Evolutionary conservation across 2,888 invertebrate genomes (phyloP).

Genomic region (Xiphydria camelus): DNA sequence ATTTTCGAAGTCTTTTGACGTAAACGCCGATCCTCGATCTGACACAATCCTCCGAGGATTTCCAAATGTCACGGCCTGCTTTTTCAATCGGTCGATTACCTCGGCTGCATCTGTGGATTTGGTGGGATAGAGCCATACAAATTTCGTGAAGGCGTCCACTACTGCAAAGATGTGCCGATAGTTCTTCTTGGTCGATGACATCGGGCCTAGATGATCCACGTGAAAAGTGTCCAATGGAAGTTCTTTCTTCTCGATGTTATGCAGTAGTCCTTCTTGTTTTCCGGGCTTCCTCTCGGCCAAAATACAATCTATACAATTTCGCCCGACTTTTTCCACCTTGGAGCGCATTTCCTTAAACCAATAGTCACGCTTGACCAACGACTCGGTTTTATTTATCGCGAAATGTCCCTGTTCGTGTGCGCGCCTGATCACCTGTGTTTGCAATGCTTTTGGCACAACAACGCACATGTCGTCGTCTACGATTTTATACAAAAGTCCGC

Average conservation of each 20-base stretch:
- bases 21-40: conserved; percentile 6
- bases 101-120: conserved; percentile 9
- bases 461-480: conserved; percentile 10
- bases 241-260: conserved; percentile 15
- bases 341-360: no score
- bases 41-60: background rate
- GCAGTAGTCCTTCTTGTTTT: conserved; percentile 16
- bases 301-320: conserved; percentile 17
- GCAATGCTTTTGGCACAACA: conserved; percentile 13
- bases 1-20: background rate
- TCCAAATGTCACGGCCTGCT: conserved; percentile 11
- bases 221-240: conserved; percentile 17
- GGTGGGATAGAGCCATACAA: conserved; percentile 9
- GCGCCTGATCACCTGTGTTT: conserved; percentile 9
- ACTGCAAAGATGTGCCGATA: conserved; percentile 16
- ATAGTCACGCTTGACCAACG: conserved; percentile 2
- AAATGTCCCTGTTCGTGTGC: conserved; percentile 15
- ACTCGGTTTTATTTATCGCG: conserved; percentile 9
- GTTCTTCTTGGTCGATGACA: conserved; percentile 14
- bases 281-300: conserved; percentile 19
- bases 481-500: conserved; percentile 13
- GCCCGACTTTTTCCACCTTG: conserved; percentile 5
- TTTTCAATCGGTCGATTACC: conserved; percentile 9
- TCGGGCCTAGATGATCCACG: conserved; percentile 21
- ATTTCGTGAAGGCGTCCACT: no score